A percentile compares a stretch with the other conserved stretches of the same genome.
These are phyloP conservation scores for Salticus scenicus DNA, from an alignment of 2,888 invertebrate species.

Conservation along the genomic window DNA sequence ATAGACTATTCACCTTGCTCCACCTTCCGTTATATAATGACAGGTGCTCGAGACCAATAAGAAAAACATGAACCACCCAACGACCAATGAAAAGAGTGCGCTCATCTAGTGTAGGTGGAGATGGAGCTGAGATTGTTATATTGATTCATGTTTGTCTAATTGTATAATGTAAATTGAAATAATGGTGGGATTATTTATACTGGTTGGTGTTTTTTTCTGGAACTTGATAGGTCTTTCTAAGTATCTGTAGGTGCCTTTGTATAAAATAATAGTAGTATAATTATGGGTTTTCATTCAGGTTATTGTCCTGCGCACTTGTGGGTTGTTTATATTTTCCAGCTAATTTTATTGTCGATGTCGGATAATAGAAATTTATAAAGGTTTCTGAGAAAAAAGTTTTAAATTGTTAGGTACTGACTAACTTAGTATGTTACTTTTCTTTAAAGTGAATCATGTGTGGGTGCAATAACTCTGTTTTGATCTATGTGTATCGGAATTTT, in stretches of 20 bases:
- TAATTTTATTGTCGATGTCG: no score
- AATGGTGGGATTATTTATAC: not conserved
- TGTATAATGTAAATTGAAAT: not conserved
- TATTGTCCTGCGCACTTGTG: not conserved
- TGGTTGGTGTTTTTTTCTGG: not conserved
- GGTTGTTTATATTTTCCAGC: not conserved
- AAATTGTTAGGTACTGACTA: no score
- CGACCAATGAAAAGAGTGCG: not conserved
- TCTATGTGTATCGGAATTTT: no score
- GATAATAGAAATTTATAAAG: no score
- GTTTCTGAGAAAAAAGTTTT: no score
- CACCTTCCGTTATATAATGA: conserved; percentile 29
- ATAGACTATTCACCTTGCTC: conserved; percentile 26
- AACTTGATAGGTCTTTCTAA: not conserved
- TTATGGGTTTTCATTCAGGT: not conserved
- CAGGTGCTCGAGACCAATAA: conserved; percentile 49
- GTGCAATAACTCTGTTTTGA: no score
- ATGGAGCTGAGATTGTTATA: not conserved
- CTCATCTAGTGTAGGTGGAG: not conserved
- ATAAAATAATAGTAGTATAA: not conserved
- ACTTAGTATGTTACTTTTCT: no score
- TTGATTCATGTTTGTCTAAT: not conserved
- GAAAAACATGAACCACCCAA: not conserved
- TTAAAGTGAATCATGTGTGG: no score
- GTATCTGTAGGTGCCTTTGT: not conserved